phyloP scores from a whole-genome alignment of 1,140 invertebrate genomes.

The Octopus sinensis region DNA sequence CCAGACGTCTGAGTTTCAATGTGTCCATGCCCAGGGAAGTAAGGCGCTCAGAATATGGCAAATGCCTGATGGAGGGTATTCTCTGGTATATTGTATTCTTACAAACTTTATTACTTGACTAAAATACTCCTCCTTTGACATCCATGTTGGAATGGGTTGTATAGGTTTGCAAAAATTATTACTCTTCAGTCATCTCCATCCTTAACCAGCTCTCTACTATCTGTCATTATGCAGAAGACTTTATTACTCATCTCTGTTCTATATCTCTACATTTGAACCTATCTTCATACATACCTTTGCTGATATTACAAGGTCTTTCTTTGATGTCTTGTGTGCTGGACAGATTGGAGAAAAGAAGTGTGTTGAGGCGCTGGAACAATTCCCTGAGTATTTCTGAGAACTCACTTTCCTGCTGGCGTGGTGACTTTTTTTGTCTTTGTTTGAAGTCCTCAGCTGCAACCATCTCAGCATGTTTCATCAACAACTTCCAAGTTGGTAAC shows the following conservation, averaged over 20 bases:
- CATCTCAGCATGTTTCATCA: not conserved
- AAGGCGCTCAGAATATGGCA: too few relatives aligned
- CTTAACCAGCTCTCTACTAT: too few relatives aligned
- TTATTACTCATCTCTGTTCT: not conserved
- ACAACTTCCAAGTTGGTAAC: not conserved
- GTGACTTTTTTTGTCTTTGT: not conserved
- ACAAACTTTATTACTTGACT: too few relatives aligned
- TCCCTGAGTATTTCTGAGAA: not conserved
- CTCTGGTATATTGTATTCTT: too few relatives aligned
- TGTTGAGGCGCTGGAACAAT: not conserved
- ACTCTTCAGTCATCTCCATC: too few relatives aligned
- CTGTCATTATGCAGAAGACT: too few relatives aligned
- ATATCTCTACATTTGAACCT: not conserved
- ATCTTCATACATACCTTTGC: not conserved
- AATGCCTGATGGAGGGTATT: too few relatives aligned
- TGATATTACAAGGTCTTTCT: not conserved
- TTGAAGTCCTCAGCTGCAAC: not conserved
- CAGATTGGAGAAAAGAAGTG: not conserved
- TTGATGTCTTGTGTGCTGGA: conserved; percentile 5
- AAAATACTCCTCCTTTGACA: too few relatives aligned
- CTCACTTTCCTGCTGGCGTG: not conserved
- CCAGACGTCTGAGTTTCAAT: too few relatives aligned
- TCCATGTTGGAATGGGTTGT: too few relatives aligned
- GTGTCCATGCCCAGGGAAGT: too few relatives aligned
- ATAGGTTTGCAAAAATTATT: too few relatives aligned